Evolutionary conservation across 2,888 invertebrate species (phyloP).

Genomic region (Andrena minutula): DNA sequence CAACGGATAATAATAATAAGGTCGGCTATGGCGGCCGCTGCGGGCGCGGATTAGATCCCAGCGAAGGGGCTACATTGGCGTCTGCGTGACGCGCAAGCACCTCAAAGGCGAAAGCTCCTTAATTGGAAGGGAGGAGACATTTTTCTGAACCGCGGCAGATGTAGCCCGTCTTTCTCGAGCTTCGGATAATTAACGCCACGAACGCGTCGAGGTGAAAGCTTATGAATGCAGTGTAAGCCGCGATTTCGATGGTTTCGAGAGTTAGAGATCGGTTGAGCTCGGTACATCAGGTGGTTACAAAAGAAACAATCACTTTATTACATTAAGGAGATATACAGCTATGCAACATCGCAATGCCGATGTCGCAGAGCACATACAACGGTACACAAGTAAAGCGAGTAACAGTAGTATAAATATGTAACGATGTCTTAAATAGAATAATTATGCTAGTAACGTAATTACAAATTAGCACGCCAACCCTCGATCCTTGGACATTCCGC

Average conservation of each 20-base stretch:
- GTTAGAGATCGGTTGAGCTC: background rate
- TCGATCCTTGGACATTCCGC: conserved; percentile 13
- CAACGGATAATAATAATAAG: conserved; percentile 1
- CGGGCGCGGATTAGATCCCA: too few relatives aligned
- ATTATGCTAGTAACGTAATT: conserved; percentile 42
- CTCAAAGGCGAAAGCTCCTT: background rate
- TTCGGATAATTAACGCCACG: conserved; percentile 9
- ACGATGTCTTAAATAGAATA: conserved; percentile 55
- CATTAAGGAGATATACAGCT: conserved; percentile 68
- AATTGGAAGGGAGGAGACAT: background rate
- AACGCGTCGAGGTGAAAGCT: conserved; percentile 35
- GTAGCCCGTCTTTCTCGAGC: background rate
- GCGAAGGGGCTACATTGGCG: background rate
- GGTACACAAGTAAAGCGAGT: conserved; percentile 37
- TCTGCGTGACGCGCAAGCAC: background rate
- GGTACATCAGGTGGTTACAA: conserved; percentile 23
- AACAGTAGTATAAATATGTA: conserved; percentile 72
- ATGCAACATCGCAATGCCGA: conserved; percentile 68
- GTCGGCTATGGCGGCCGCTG: background rate
- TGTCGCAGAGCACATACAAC: conserved; percentile 33
- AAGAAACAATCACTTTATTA: conserved; percentile 68
- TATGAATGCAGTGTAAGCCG: background rate
- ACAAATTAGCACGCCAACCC: conserved; percentile 35
- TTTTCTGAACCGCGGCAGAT: background rate
- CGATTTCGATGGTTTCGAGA: background rate